These are phyloP conservation scores for Rhabdornis inornatus DNA, from an alignment of 2,113 vertebrate species.

Conservation along the genomic window DNA sequence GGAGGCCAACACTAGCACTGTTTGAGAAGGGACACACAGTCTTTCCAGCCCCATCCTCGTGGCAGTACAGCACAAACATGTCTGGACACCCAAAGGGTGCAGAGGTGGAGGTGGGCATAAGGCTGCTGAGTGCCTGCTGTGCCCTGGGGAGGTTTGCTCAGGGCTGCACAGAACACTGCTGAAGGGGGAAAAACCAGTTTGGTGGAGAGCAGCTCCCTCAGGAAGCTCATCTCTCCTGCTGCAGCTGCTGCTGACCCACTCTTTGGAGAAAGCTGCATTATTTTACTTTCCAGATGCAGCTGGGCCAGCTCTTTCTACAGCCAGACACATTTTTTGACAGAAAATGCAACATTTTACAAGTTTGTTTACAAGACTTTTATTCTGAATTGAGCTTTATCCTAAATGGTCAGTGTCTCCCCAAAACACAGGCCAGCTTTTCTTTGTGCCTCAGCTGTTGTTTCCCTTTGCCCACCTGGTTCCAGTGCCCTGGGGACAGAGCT, in stretches of 20 bases:
- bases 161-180: too few relatives aligned
- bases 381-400: background rate
- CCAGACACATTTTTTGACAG: background rate
- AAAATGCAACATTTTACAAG: background rate
- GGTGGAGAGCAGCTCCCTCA: background rate
- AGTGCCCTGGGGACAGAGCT: background rate
- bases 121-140: accelerated
- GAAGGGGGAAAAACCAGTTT: too few relatives aligned
- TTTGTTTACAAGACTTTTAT: background rate
- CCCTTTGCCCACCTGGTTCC: background rate
- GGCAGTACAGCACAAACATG: background rate
- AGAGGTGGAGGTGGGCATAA: background rate
- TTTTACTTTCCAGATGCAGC: background rate
- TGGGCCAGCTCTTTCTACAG: background rate
- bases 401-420: background rate
- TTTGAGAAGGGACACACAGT: background rate
- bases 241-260: background rate
- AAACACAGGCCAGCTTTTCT: background rate
- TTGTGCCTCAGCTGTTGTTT: background rate
- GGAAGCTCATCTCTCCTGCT: background rate
- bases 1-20: background rate
- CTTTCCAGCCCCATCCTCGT: accelerated
- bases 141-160: background rate
- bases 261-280: background rate
- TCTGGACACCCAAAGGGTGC: accelerated